Percentiles rank a stretch among this genome's conserved stretches.
Conservation (phyloP, 1,140 invertebrate species). For the Aplysia californica region DNA sequence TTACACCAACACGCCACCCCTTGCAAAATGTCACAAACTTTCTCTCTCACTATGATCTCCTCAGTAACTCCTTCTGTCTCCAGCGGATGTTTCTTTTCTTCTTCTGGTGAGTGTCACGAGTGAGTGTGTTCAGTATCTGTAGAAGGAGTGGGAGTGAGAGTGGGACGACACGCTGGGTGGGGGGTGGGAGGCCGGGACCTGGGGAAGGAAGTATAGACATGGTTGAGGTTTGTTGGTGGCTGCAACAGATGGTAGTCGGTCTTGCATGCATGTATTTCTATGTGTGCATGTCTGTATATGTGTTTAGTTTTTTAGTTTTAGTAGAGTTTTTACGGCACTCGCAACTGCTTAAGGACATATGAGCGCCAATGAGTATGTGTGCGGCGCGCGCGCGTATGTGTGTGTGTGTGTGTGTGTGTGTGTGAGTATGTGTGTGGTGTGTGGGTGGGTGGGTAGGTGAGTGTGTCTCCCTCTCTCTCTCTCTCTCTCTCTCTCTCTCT, state of each 20-base stretch:
- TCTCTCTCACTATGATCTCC: not conserved
- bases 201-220: not conserved
- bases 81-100: not conserved
- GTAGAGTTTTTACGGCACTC: too few relatives aligned
- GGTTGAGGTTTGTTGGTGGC: not conserved
- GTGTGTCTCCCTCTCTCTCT: too few relatives aligned
- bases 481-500: too few relatives aligned
- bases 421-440: too few relatives aligned
- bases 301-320: too few relatives aligned
- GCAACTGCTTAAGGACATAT: too few relatives aligned
- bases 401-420: too few relatives aligned
- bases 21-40: not conserved
- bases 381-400: not conserved
- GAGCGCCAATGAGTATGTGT: not conserved
- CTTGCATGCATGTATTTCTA: not conserved
- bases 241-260: not conserved
- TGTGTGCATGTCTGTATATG: too few relatives aligned
- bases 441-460: too few relatives aligned
- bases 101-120: not conserved
- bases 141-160: too few relatives aligned
- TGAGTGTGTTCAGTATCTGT: slow-evolving; percentile 2
- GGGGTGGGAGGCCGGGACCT: slow-evolving; percentile 2
- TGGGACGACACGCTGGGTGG: slow-evolving; percentile 6
- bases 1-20: not conserved
- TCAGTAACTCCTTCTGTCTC: not conserved